phyloP scores from a whole-genome alignment of 2,113 vertebrate species.

The Thalassoma bifasciatum region DNA sequence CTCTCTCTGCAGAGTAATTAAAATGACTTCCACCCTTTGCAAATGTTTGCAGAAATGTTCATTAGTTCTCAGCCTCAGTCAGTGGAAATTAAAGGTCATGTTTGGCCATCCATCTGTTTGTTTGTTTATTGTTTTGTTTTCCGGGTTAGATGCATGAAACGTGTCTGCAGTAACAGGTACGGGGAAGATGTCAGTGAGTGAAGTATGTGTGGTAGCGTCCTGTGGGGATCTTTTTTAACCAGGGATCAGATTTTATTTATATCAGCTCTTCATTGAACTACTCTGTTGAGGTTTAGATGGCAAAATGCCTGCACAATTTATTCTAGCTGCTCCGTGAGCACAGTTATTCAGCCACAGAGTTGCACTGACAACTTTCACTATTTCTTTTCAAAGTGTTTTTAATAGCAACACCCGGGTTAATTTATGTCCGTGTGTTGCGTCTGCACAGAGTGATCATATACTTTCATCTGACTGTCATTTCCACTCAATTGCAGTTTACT shows the following conservation, averaged over 20 bases:
- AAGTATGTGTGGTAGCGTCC: conserved; percentile 21
- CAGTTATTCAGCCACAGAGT: conserved; percentile 50
- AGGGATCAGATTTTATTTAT: conserved; percentile 58
- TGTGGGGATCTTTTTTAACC: conserved; percentile 43
- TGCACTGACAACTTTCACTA: conserved; percentile 52
- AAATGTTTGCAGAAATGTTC: conserved; percentile 83
- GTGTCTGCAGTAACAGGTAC: conserved; percentile 63
- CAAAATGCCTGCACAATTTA: conserved; percentile 50
- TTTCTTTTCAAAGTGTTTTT: conserved; percentile 56
- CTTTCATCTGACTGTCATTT: conserved; percentile 51
- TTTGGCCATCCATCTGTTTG: conserved; percentile 74
- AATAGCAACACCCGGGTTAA: conserved; percentile 54
- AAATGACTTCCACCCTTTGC: conserved; percentile 78
- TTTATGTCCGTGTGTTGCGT: conserved; percentile 39
- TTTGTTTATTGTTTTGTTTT: conserved; percentile 53
- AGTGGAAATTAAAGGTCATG: conserved; percentile 81
- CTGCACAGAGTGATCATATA: conserved; percentile 7
- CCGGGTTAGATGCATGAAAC: conserved; percentile 41
- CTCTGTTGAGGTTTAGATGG: conserved; percentile 53
- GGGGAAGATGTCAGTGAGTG: conserved; percentile 34
- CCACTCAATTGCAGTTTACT: conserved; percentile 48
- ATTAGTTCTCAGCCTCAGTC: conserved; percentile 80
- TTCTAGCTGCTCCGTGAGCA: conserved; percentile 27
- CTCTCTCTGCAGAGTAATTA: conserved; percentile 81
- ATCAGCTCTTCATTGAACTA: conserved; percentile 50